Conservation (phyloP, 2,888 invertebrate genomes). For the Hipparchia semele region DNA sequence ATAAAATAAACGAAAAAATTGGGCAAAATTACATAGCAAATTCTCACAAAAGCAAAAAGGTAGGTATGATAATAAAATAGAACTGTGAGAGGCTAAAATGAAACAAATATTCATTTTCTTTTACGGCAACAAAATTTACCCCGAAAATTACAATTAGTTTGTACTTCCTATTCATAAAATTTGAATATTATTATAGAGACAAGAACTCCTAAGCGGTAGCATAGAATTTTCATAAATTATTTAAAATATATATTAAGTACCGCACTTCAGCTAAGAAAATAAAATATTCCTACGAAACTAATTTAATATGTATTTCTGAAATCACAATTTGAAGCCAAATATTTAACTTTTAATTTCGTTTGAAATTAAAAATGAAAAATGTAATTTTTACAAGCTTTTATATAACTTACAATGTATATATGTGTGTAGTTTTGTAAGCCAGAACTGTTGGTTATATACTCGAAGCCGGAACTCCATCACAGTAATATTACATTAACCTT, state of each 20-base stretch:
- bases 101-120: constrained; percentile 16
- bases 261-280: not conserved
- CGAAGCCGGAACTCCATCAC: too few relatives aligned
- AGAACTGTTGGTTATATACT: too few relatives aligned
- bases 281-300: not conserved
- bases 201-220: not conserved
- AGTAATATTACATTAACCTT: too few relatives aligned
- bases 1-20: constrained; percentile 6
- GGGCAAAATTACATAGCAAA: not conserved
- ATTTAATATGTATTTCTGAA: too few relatives aligned
- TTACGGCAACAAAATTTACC: constrained; percentile 5
- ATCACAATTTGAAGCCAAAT: too few relatives aligned
- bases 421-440: too few relatives aligned
- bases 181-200: constrained; percentile 1
- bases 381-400: too few relatives aligned
- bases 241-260: not conserved
- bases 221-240: not conserved
- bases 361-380: too few relatives aligned
- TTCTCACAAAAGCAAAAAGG: not conserved
- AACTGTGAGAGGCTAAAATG: constrained; percentile 1
- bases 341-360: too few relatives aligned
- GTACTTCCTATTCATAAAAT: not conserved
- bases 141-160: not conserved
- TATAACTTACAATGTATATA: too few relatives aligned
- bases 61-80: constrained; percentile 2